Percentiles rank a stretch among this genome's conserved stretches.
Evolutionary conservation across 2,113 vertebrate genomes (phyloP).

Genomic region (Trinectes maculatus): DNA sequence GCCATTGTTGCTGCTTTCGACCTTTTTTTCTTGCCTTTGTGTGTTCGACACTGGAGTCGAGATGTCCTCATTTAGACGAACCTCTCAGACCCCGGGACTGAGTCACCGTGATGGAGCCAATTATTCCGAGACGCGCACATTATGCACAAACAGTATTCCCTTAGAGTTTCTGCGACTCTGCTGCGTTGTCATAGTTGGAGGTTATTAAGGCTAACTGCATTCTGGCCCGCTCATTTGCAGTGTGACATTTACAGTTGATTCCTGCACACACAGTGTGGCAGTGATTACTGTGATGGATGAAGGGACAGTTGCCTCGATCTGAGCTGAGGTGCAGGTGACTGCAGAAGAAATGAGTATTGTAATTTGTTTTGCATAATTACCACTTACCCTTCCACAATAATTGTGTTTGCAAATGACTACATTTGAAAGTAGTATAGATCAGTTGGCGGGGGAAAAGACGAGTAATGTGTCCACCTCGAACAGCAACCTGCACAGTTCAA

Average conservation of each 20-base stretch:
- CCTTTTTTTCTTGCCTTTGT: conserved; percentile 24
- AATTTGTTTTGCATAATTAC: conserved; percentile 44
- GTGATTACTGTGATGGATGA: conserved; percentile 42
- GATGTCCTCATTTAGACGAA: conserved; percentile 31
- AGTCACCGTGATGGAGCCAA: conserved; percentile 7
- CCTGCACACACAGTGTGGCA: conserved; percentile 18
- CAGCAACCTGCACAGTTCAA: no score
- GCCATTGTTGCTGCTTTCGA: conserved; percentile 15
- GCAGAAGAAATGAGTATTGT: conserved; percentile 37
- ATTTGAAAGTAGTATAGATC: no score
- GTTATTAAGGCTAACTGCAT: conserved; percentile 16
- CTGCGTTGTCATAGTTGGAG: conserved; percentile 12
- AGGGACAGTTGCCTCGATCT: conserved; percentile 13
- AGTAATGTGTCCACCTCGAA: no score
- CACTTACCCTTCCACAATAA: conserved; percentile 10
- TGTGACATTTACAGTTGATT: conserved; percentile 36
- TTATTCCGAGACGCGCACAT: conserved; percentile 2
- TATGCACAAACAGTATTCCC: background rate
- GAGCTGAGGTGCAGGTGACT: conserved; percentile 24
- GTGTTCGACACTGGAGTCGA: conserved; percentile 17
- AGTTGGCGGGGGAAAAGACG: no score
- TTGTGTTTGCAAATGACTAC: no score
- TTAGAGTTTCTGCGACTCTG: conserved; percentile 6
- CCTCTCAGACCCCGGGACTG: background rate
- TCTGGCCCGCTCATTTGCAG: conserved; percentile 14